Evolutionary conservation across 92 coral and sea anemone genomes (phyloP).

Genomic region (Siderastrea siderea): DNA sequence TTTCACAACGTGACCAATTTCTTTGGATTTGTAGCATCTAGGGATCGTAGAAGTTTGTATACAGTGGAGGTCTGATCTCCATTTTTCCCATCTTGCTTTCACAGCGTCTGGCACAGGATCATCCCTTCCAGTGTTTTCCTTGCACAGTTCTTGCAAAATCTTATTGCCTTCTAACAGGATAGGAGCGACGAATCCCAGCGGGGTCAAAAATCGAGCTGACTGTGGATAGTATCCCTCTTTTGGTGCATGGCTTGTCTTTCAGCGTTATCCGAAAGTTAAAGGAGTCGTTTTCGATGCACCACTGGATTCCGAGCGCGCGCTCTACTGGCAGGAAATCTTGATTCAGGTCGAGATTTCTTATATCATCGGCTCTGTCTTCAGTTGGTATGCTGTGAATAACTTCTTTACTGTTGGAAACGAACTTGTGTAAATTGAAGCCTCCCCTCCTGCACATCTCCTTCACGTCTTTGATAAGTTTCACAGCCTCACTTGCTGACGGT

Average conservation of each 20-base stretch:
- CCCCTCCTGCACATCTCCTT: background rate
- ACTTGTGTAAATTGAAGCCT: background rate
- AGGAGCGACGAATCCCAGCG: slow-evolving; percentile 16
- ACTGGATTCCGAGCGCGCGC: background rate
- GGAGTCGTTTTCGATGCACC: background rate
- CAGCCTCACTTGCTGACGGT: background rate
- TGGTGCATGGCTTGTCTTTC: background rate
- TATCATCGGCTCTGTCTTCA: background rate
- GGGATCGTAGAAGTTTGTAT: background rate
- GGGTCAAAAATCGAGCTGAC: background rate
- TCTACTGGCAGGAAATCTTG: slow-evolving; percentile 9
- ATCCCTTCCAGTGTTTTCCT: slow-evolving; percentile 5
- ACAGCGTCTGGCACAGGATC: background rate
- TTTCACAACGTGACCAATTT: too few relatives aligned
- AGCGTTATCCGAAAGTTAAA: background rate
- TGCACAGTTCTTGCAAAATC: slow-evolving; percentile 12
- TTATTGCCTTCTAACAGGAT: slow-evolving; percentile 4
- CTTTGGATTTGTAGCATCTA: too few relatives aligned
- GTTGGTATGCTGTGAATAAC: background rate
- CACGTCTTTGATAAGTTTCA: background rate
- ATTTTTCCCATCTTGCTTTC: background rate
- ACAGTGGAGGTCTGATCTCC: background rate
- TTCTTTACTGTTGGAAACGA: background rate
- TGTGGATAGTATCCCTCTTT: slow-evolving; percentile 13
- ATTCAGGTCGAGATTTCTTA: background rate